Evolutionary conservation across 2,113 vertebrate genomes (phyloP).

Genomic region (Scalopus aquaticus): DNA sequence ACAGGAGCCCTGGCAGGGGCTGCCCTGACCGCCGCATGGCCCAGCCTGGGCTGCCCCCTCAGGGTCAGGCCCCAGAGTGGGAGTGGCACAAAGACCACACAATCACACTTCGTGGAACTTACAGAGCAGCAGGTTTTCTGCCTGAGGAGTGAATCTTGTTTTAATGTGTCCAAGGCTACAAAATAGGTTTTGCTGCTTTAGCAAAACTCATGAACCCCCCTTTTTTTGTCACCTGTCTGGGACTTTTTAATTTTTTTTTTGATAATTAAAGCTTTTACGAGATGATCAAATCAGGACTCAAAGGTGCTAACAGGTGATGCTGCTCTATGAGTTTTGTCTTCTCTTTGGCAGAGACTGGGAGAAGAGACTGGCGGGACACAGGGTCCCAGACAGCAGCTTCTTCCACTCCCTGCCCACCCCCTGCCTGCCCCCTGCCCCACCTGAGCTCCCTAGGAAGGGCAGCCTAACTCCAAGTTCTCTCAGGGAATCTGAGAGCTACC

Average conservation of each 20-base stretch:
- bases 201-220: background rate
- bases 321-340: no score
- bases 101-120: background rate
- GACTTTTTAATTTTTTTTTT: no score
- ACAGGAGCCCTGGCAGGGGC: no score
- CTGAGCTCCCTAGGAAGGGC: background rate
- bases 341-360: no score
- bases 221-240: background rate
- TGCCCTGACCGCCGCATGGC: fast-evolving
- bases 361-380: no score
- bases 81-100: background rate
- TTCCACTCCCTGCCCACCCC: no score
- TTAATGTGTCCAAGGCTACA: background rate
- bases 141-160: background rate
- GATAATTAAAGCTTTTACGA: no score
- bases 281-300: no score
- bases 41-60: background rate
- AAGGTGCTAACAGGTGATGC: no score
- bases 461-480: background rate
- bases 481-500: background rate
- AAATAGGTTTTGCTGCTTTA: background rate
- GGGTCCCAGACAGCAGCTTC: no score
- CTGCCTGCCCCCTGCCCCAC: background rate
- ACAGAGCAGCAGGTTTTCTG: background rate
- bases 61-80: fast-evolving